These are phyloP conservation scores for Linyphia triangularis DNA, from an alignment of 2,888 invertebrate genomes.

Conservation along the genomic window DNA sequence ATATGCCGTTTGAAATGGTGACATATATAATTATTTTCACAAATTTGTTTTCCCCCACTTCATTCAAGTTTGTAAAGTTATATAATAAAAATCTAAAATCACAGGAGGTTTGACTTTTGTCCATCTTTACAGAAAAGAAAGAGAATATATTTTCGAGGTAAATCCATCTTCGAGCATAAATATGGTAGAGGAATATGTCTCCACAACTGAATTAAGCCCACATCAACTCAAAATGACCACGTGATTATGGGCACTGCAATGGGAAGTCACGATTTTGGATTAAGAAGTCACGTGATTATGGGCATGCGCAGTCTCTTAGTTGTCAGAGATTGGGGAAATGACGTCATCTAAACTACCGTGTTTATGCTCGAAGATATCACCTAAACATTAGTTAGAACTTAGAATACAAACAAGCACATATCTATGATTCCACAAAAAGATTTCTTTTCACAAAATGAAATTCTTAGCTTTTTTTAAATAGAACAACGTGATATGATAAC, in stretches of 20 bases:
- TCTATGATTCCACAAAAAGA: slow-evolving; percentile 22
- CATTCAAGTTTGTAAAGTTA: too few relatives aligned
- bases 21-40: too few relatives aligned
- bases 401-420: slow-evolving; percentile 37
- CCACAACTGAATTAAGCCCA: neutral
- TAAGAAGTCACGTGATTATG: too few relatives aligned
- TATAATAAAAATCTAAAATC: too few relatives aligned
- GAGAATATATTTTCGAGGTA: neutral
- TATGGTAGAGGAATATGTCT: neutral
- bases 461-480: slow-evolving; percentile 50
- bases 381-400: neutral
- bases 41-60: too few relatives aligned
- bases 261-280: too few relatives aligned
- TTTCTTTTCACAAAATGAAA: slow-evolving; percentile 65
- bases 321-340: too few relatives aligned
- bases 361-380: neutral
- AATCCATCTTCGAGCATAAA: neutral
- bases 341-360: neutral
- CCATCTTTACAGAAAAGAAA: slow-evolving; percentile 6
- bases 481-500: slow-evolving; percentile 71
- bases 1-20: too few relatives aligned
- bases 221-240: too few relatives aligned
- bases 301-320: too few relatives aligned
- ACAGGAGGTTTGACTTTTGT: slow-evolving; percentile 4
- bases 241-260: too few relatives aligned